Percentiles rank a stretch among this genome's conserved stretches.
phyloP scores from a whole-genome alignment of 1,140 invertebrate species.

The Drosophila subpulchrella region DNA sequence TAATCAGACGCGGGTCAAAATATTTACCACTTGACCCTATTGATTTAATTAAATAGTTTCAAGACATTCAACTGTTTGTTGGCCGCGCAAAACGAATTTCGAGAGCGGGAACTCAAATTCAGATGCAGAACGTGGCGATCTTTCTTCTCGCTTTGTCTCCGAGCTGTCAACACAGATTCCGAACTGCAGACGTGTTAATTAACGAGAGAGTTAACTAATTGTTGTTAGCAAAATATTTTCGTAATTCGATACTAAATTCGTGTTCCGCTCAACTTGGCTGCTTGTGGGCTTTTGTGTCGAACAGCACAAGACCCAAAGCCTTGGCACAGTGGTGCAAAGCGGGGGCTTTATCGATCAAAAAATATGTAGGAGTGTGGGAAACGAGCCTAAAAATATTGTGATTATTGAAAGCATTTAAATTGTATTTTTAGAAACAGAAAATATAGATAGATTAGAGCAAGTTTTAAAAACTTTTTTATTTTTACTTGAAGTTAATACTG shows the following conservation, averaged over 20 bases:
- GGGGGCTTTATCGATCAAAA: neutral
- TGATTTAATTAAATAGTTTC: conserved; percentile 85
- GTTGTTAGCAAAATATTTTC: conserved; percentile 84
- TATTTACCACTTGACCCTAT: conserved; percentile 85
- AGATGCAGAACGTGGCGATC: conserved; percentile 11
- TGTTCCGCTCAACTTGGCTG: conserved; percentile 78
- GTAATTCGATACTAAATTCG: conserved; percentile 84
- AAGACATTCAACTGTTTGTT: conserved; percentile 81
- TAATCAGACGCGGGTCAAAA: conserved; percentile 84
- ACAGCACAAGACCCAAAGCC: conserved; percentile 11
- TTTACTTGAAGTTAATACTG: too few species aligned
- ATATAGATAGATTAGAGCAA: too few species aligned
- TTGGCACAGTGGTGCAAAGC: conserved; percentile 38
- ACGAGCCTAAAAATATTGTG: too few species aligned
- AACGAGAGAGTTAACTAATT: conserved; percentile 84
- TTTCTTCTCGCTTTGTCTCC: conserved; percentile 9
- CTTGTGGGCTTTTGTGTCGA: conserved; percentile 77
- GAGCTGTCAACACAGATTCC: conserved; percentile 82
- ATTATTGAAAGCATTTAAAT: too few species aligned
- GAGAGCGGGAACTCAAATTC: neutral
- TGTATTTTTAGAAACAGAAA: too few species aligned
- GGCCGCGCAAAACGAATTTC: conserved; percentile 63
- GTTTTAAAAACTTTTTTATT: too few species aligned
- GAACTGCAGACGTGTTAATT: conserved; percentile 83
- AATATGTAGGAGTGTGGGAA: too few species aligned